phyloP scores from a whole-genome alignment of 2,113 vertebrate genomes.

The mouse (Mus musculus) region DNA sequence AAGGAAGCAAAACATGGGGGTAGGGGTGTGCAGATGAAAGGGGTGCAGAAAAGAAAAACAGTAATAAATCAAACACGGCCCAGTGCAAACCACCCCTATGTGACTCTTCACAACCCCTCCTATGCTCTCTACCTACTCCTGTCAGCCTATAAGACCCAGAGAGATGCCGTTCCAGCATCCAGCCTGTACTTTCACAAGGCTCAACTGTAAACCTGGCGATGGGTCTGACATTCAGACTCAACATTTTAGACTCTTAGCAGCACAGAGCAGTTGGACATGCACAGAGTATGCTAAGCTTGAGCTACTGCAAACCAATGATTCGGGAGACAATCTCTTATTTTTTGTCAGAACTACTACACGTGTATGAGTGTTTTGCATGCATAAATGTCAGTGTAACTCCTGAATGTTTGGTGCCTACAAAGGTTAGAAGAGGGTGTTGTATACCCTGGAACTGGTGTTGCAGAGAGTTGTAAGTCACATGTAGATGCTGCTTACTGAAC shows the following conservation, averaged over 20 bases:
- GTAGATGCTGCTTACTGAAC: background rate
- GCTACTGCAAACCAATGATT: background rate
- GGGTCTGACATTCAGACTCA: background rate
- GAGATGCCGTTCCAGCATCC: fast-evolving
- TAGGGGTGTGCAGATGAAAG: background rate
- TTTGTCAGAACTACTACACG: background rate
- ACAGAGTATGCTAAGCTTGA: background rate
- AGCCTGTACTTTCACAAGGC: background rate
- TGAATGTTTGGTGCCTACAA: background rate
- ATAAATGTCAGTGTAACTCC: background rate
- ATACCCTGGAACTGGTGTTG: background rate
- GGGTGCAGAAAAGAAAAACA: background rate
- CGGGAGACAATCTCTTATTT: background rate
- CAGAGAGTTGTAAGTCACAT: background rate
- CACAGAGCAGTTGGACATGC: too few relatives aligned
- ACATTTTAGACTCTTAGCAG: background rate
- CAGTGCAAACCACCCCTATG: background rate
- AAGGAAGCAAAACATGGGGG: background rate
- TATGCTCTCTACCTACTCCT: background rate
- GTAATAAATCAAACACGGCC: background rate
- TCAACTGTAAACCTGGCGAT: background rate
- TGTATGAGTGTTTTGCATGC: background rate
- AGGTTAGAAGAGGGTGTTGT: background rate
- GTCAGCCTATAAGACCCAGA: background rate
- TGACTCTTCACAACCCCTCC: background rate